phyloP scores from a whole-genome alignment of 2,888 invertebrate genomes.

The Uropetala carovei region DNA sequence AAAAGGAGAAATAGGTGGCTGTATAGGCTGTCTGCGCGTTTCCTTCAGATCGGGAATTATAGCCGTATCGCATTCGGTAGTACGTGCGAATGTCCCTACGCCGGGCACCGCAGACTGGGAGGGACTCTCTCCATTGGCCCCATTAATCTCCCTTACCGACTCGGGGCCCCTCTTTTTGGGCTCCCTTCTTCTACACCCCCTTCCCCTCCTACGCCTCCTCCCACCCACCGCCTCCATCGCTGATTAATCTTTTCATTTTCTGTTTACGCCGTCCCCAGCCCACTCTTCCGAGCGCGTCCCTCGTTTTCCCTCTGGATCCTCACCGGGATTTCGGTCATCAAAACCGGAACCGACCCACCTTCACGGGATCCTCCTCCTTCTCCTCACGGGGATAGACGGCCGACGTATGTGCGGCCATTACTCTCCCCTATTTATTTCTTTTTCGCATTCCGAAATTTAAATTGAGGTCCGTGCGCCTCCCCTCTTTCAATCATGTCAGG shows the following conservation, averaged over 20 bases:
- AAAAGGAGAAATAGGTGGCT: no score
- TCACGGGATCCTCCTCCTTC: background rate
- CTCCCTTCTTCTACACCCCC: no score
- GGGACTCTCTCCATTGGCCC: no score
- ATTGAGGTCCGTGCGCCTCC: background rate
- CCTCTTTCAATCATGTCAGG: slow-evolving; percentile 8
- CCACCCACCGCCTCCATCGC: background rate
- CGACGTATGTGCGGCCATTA: background rate
- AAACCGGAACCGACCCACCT: background rate
- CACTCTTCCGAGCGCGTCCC: no score
- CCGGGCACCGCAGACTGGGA: no score
- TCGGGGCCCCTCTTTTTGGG: no score
- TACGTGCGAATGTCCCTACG: no score
- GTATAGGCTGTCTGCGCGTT: no score
- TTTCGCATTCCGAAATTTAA: background rate
- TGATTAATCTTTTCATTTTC: slow-evolving; percentile 14
- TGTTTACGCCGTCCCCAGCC: background rate
- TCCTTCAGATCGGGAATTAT: no score
- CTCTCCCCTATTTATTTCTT: background rate
- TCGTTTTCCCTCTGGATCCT: no score
- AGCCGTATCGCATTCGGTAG: no score
- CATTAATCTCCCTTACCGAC: no score
- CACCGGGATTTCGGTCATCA: background rate
- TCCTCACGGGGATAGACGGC: background rate
- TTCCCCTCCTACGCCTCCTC: background rate